Evolutionary conservation across 2,888 invertebrate genomes (phyloP), one percentile per base, ranked within the genome.

Genomic region (Conus canariensis): DNA sequence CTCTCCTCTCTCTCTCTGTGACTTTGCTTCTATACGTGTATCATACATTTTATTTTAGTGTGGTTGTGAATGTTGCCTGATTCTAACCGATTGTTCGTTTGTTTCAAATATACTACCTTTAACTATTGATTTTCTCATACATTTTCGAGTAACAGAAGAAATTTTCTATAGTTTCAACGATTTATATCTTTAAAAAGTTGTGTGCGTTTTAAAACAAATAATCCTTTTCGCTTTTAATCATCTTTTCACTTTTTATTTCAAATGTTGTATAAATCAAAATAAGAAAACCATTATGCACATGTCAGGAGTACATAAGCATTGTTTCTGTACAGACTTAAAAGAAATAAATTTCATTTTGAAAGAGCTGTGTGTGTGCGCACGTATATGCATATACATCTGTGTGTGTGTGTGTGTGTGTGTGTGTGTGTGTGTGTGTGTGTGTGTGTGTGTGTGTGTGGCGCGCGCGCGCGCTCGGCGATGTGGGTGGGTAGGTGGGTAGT

Each of bases 291-390:
- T 83, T 89, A 89, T 85, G 85, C 85, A 85, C 59, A 77, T 58
- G n/a, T 67, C 82, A 83, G 22, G 87, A 87, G 58, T 56, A 74
- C 56, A 22, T 58, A 74, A 70, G 14, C n/a, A n/a, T 14, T 67
- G 87, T 64, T 83, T 67, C 85, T 89, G 85, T 89, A 85, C 83
- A 89, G 70, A 59, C 14, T 22, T 70, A 58, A 56, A 85, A 74
- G 70, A 70, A 89, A 89, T 89, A 89, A 89, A 89, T 74, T 64
- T 89, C 89, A 85, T 89, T 70, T 85, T 89, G 25, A 60, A 85
- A 60, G 25, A 25, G 25, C 60, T 85, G 14, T 25, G 60, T 83
- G 22, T 58, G 83, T 83, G 83, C 19, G 56, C 56, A n/a, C 56
- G 56, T 56, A 9, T 56, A 19, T 14, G 56, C 12, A 6, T 58